phyloP scores from a whole-genome alignment of 2,113 vertebrate species.

The Nerophis lumbriciformis region DNA sequence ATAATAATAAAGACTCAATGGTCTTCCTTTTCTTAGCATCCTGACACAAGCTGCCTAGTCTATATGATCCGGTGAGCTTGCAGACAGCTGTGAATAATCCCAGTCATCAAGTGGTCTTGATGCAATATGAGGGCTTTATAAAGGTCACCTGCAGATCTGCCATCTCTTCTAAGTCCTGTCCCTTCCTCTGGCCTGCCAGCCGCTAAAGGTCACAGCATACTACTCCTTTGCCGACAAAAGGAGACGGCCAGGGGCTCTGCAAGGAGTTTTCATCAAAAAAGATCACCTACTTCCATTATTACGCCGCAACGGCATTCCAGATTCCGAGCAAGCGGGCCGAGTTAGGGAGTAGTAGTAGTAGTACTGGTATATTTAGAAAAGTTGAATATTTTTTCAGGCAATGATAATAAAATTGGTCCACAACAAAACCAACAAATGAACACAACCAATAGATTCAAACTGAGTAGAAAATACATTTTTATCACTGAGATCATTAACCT shows the following conservation, averaged over 20 bases:
- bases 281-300: slow-evolving; percentile 32
- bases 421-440: too few species aligned
- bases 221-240: slow-evolving; percentile 47
- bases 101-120: slow-evolving; percentile 62
- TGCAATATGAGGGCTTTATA: slow-evolving; percentile 60
- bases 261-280: slow-evolving; percentile 48
- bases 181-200: slow-evolving; percentile 46
- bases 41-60: slow-evolving; percentile 13
- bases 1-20: not conserved
- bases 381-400: too few species aligned
- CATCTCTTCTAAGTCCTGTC: slow-evolving; percentile 62
- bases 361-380: not conserved
- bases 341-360: not conserved
- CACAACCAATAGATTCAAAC: too few species aligned
- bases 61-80: slow-evolving; percentile 35
- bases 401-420: too few species aligned
- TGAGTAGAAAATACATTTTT: too few species aligned
- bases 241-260: slow-evolving; percentile 39
- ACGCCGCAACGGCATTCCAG: slow-evolving; percentile 36
- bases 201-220: slow-evolving; percentile 65
- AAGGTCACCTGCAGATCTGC: slow-evolving; percentile 64
- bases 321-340: slow-evolving; percentile 17
- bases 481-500: too few species aligned
- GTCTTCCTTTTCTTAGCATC: slow-evolving; percentile 16
- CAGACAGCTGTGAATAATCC: slow-evolving; percentile 59